phyloP scores from a whole-genome alignment of 2,113 vertebrate genomes.

The Mastomys coucha region DNA sequence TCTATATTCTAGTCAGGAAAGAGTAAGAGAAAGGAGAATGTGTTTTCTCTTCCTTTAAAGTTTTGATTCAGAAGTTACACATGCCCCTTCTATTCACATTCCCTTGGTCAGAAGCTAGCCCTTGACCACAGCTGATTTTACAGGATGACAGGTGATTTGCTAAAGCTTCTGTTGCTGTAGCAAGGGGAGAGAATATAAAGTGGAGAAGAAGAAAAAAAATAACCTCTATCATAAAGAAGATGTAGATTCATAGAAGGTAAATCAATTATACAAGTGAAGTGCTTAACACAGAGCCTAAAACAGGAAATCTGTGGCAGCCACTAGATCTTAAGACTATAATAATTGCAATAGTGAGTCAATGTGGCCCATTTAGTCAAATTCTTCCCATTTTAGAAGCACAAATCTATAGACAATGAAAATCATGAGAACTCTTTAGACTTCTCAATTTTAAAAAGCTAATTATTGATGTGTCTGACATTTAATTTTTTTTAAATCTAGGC shows the following conservation, averaged over 20 bases:
- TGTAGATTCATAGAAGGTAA: background rate
- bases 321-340: background rate
- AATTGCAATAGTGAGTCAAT: background rate
- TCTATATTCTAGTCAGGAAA: background rate
- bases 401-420: background rate
- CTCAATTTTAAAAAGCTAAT: slow-evolving; percentile 8
- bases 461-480: background rate
- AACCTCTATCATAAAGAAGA: background rate
- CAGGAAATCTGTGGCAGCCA: background rate
- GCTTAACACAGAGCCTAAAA: background rate
- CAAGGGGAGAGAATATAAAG: background rate
- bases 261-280: background rate
- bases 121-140: background rate
- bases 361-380: background rate
- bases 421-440: background rate
- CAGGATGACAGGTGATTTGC: background rate
- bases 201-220: background rate
- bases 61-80: background rate
- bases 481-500: slow-evolving; percentile 22
- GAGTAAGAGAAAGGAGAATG: background rate
- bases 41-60: background rate
- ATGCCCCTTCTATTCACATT: background rate
- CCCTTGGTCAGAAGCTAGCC: background rate
- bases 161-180: background rate
- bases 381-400: background rate